Percentiles rank a stretch among this genome's conserved stretches.
phyloP scores from a whole-genome alignment of 2,113 vertebrate genomes.

The Myotis brandtii region DNA sequence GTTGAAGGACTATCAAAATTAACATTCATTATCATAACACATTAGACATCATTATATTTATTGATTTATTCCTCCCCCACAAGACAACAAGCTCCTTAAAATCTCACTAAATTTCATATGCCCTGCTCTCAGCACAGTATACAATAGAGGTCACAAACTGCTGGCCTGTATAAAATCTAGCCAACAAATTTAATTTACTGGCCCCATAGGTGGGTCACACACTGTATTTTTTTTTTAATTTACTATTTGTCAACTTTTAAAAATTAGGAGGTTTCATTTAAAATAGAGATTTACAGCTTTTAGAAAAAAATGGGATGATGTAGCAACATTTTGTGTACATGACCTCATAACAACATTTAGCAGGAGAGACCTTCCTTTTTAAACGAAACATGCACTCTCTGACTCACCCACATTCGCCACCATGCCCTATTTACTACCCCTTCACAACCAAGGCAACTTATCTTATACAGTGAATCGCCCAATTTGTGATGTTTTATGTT shows the following conservation, averaged over 20 bases:
- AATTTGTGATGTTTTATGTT: background rate
- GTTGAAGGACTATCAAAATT: background rate
- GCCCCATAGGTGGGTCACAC: background rate
- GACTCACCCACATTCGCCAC: background rate
- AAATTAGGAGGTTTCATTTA: background rate
- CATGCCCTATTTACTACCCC: background rate
- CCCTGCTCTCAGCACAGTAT: background rate
- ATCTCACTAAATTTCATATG: background rate
- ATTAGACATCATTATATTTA: background rate
- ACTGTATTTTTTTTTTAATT: background rate
- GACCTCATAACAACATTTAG: background rate
- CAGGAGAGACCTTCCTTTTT: background rate
- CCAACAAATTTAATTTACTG: background rate
- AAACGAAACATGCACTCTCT: background rate
- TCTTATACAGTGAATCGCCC: background rate
- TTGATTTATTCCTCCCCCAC: background rate
- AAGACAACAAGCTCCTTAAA: background rate
- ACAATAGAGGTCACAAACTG: background rate
- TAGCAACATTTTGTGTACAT: background rate
- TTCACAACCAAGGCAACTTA: background rate
- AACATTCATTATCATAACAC: background rate
- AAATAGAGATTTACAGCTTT: slow-evolving; percentile 34
- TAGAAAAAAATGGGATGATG: background rate
- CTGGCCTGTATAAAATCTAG: background rate
- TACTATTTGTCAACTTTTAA: background rate